Base-by-base conservation (phyloP, 2,113 vertebrate species). In the Limnothrissa miodon region DNA sequence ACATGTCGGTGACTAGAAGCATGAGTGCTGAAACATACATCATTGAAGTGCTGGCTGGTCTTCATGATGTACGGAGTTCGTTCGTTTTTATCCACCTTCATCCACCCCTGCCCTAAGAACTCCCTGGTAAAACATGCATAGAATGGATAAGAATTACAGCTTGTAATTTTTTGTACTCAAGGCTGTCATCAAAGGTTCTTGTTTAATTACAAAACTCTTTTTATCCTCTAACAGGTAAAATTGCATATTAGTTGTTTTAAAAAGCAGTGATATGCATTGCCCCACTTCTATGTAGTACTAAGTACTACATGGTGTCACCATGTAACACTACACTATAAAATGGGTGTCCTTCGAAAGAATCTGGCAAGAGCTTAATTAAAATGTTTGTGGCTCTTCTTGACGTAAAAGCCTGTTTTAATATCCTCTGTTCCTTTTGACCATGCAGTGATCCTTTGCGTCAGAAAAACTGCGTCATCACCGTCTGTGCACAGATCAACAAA, bases 91-190 rank as follows among this genome's bases (percentile, higher is more conserved):
- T 97, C 95, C 83, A 91, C 45, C 89, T 97, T 97, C 96, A 97
- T 97, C 96, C 96, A 97, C 4, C 96, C 96, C 83, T 97, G 96
- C 70, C 96, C 96, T 84, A 97, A 94, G 90, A 97, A 97, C 91
- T 97, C 96, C 89, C 96, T 97, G 87, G 11, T 10, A 33, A 74
- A 36, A 74, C 11, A 74, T 42, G 6, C 42, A 42, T 29, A 36
- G 4, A 29, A 74, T 56, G 51, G 19, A 4, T 23, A 6, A 56
- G 51, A 56, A 56, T 56, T n/a, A n/a, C n/a, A 21, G 19, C 51
- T 56, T 56, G 3, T 19, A 48, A 13, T n/a, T 56, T 23, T 23
- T 4, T 56, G 5, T 56, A 23, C 21, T 19, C 19, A 23, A 23
- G 23, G 5, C 19, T 7, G 51, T 56, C 23, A 56, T 56, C 51